These are phyloP conservation scores for Noctuana brunneofusca DNA, from an alignment of 2,888 invertebrate genomes.

Conservation along the genomic window DNA sequence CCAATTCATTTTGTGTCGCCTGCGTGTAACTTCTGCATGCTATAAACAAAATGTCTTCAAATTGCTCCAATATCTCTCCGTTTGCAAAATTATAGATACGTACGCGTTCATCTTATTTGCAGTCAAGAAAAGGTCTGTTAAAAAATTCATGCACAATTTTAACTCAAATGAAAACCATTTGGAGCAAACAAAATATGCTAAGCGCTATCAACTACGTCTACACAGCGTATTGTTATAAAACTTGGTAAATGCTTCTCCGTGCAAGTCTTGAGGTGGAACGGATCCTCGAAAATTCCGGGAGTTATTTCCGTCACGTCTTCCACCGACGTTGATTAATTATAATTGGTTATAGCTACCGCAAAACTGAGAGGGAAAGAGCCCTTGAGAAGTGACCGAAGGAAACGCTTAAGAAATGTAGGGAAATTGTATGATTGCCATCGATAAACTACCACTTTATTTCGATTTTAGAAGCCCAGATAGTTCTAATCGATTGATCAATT, in stretches of 20 bases:
- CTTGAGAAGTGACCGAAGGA: conserved; percentile 21
- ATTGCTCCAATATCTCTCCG: too few relatives aligned
- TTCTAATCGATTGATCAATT: too few relatives aligned
- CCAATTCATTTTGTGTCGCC: too few relatives aligned
- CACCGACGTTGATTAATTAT: conserved; percentile 40
- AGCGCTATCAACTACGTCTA: background rate
- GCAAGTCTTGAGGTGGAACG: conserved; percentile 9
- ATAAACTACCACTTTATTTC: background rate
- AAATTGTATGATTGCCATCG: background rate
- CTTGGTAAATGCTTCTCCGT: conserved; percentile 16
- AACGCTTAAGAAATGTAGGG: conserved; percentile 8
- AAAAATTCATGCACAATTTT: background rate
- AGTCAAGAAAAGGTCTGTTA: too few relatives aligned
- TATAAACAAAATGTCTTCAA: too few relatives aligned
- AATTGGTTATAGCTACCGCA: conserved; percentile 36
- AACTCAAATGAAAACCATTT: background rate
- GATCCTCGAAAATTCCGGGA: conserved; percentile 9
- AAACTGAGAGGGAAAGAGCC: conserved; percentile 30
- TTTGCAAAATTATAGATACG: too few relatives aligned
- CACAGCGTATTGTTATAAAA: conserved; percentile 13
- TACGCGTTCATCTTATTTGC: too few relatives aligned
- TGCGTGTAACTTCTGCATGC: too few relatives aligned
- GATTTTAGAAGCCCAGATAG: too few relatives aligned
- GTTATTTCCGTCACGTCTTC: conserved; percentile 36
- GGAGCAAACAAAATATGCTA: conserved; percentile 1